These are phyloP conservation scores for Periophthalmus modestus DNA, from an alignment of 2,113 vertebrate genomes.

Conservation along the genomic window DNA sequence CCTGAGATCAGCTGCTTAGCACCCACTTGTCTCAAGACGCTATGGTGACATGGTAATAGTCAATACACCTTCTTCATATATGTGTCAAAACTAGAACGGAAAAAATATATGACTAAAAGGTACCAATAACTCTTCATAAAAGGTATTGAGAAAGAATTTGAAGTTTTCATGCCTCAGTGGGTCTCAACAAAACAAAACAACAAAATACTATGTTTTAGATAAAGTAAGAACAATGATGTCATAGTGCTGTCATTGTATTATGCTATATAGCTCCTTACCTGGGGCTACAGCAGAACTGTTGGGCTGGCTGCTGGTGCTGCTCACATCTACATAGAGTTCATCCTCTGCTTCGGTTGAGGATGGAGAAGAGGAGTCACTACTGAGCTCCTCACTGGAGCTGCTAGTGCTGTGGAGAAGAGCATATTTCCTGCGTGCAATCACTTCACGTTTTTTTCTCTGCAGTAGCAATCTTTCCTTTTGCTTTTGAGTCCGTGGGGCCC, in stretches of 20 bases:
- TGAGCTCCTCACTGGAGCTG: slow-evolving; percentile 94
- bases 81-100: background rate
- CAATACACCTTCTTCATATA: background rate
- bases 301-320: slow-evolving; percentile 85
- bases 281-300: slow-evolving; percentile 85
- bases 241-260: background rate
- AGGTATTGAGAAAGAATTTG: background rate
- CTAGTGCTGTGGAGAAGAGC: slow-evolving; percentile 93
- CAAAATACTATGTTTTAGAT: background rate
- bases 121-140: background rate
- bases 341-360: slow-evolving; percentile 94
- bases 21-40: slow-evolving; percentile 54
- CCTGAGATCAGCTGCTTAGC: slow-evolving; percentile 74
- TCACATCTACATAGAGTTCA: slow-evolving; percentile 92
- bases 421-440: slow-evolving; percentile 90
- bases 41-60: slow-evolving; percentile 11
- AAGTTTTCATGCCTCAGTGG: background rate
- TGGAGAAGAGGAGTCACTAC: slow-evolving; percentile 88
- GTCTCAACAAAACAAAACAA: background rate
- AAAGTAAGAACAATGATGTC: background rate
- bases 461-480: slow-evolving; percentile 93
- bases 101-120: background rate
- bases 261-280: slow-evolving; percentile 79
- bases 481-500: slow-evolving; percentile 89
- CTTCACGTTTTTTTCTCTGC: slow-evolving; percentile 94